phyloP scores from a whole-genome alignment of 2,113 vertebrate species.

The Chamaetylas fuelleborni region DNA sequence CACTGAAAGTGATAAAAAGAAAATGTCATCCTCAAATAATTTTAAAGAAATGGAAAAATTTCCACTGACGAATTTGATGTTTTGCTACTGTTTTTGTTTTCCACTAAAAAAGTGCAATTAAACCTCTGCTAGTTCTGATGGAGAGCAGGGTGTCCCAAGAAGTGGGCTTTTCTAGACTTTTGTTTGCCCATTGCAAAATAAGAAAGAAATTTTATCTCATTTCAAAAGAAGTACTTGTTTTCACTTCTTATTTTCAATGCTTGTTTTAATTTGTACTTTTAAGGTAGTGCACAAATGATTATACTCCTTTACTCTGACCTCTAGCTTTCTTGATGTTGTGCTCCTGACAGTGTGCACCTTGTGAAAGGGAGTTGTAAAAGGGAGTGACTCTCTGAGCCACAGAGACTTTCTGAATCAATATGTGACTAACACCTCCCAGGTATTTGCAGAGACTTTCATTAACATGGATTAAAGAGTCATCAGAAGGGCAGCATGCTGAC shows the following conservation, averaged over 20 bases:
- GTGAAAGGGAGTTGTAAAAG: background rate
- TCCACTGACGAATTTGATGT: background rate
- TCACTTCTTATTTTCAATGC: background rate
- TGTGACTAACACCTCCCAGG: background rate
- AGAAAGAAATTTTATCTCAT: background rate
- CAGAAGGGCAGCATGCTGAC: background rate
- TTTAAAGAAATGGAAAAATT: background rate
- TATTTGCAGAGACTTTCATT: background rate
- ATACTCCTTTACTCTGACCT: background rate
- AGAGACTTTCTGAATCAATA: background rate
- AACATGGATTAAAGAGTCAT: background rate
- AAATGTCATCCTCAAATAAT: background rate
- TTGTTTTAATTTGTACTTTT: background rate
- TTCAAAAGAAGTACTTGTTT: background rate
- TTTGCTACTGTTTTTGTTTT: background rate
- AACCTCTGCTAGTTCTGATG: background rate
- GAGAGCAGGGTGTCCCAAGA: background rate
- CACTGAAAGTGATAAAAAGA: background rate
- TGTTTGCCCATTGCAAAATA: background rate
- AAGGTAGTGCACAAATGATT: background rate
- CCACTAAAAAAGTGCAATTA: background rate
- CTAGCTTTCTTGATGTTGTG: background rate
- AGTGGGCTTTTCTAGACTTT: background rate
- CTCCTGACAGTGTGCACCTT: background rate
- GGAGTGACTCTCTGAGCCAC: background rate